phyloP scores from a whole-genome alignment of 1,140 invertebrate genomes.

The Coboldia fuscipes region DNA sequence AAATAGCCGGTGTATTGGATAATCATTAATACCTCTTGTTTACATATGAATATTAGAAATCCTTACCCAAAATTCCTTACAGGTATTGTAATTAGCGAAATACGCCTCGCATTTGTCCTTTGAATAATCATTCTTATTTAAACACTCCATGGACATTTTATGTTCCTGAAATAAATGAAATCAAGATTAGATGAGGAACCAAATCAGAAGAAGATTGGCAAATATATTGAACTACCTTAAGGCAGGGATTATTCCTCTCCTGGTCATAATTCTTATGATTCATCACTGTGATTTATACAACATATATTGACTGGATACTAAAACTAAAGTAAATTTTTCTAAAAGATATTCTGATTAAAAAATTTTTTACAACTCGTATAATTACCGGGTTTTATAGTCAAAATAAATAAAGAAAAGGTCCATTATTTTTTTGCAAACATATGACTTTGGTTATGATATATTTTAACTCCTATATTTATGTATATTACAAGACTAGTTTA shows the following conservation, averaged over 20 bases:
- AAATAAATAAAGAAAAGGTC: too few species aligned
- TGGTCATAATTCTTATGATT: too few species aligned
- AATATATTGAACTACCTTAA: constrained; percentile 13
- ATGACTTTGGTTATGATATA: too few species aligned
- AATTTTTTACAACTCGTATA: too few species aligned
- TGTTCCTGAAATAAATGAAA: constrained; percentile 25
- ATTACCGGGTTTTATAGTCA: too few species aligned
- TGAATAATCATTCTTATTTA: constrained; percentile 32
- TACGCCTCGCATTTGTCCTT: constrained; percentile 32
- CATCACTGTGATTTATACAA: too few species aligned
- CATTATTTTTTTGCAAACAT: too few species aligned
- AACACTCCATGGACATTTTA: constrained; percentile 31
- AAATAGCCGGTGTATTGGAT: neutral
- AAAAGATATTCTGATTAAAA: too few species aligned
- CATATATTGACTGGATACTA: too few species aligned
- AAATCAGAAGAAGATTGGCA: neutral
- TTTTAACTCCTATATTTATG: too few species aligned
- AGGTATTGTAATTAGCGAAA: constrained; percentile 41
- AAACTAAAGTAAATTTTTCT: too few species aligned
- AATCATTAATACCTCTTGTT: neutral
- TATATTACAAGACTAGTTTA: too few species aligned
- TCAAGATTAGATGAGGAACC: neutral
- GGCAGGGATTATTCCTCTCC: constrained; percentile 20
- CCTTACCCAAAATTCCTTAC: constrained; percentile 36
- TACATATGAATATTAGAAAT: neutral